phyloP scores from a whole-genome alignment of 2,797 vertebrate genomes.

The Argya squamiceps region DNA sequence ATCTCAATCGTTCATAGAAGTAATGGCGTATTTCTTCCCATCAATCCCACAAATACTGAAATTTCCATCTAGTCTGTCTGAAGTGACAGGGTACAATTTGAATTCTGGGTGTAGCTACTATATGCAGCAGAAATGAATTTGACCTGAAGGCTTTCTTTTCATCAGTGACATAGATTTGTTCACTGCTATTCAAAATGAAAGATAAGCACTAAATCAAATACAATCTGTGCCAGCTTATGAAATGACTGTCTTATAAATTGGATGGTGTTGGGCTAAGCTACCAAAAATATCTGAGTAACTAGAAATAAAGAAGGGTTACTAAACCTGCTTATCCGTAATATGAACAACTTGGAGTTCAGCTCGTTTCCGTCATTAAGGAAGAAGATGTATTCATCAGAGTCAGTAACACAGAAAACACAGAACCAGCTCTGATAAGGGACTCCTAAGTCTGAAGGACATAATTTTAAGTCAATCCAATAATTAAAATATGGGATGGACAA shows the following conservation, averaged over 20 bases:
- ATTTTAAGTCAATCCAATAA: background rate
- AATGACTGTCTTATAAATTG: background rate
- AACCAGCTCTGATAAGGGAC: background rate
- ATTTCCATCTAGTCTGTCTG: background rate
- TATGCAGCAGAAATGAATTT: background rate
- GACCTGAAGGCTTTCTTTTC: background rate
- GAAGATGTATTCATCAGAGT: background rate
- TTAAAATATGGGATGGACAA: background rate
- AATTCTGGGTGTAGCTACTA: background rate
- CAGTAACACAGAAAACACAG: background rate
- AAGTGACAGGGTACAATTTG: background rate
- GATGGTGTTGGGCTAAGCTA: background rate
- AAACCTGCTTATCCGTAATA: background rate
- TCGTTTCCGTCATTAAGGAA: background rate
- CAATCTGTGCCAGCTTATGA: background rate
- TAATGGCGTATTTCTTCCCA: background rate
- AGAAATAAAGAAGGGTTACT: background rate
- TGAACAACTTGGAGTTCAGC: background rate
- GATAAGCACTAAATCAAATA: background rate
- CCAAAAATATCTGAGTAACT: background rate
- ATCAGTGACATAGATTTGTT: background rate
- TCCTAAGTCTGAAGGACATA: background rate
- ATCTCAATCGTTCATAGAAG: background rate
- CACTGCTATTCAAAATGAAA: background rate
- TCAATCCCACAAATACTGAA: background rate